Evolutionary conservation across 2,888 invertebrate genomes (phyloP).

Genomic region (Willowsia nigromaculata): DNA sequence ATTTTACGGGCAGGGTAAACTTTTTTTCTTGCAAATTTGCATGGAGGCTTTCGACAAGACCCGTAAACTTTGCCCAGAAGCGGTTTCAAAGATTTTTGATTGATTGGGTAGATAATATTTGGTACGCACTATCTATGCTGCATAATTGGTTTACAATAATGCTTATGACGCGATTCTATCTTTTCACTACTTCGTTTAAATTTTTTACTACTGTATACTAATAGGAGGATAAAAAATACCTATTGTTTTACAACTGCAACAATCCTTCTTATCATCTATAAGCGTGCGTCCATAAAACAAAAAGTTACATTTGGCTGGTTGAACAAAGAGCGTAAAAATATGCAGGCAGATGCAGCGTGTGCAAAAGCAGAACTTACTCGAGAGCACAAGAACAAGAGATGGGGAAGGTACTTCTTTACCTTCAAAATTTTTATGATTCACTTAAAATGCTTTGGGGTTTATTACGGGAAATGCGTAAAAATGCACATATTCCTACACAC

Average conservation of each 20-base stretch:
- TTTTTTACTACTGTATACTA: too few species aligned
- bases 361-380: background rate
- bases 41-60: background rate
- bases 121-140: background rate
- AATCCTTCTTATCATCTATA: background rate
- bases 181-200: constrained; percentile 10
- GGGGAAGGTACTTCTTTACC: constrained; percentile 24
- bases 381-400: background rate
- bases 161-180: background rate
- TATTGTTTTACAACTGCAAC: background rate
- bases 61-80: background rate
- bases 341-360: background rate
- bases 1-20: too few species aligned
- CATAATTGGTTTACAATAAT: background rate
- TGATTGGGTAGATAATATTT: background rate
- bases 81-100: background rate
- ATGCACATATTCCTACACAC: constrained; percentile 20
- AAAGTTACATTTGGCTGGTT: background rate
- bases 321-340: constrained; percentile 19
- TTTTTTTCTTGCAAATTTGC: too few species aligned
- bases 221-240: too few species aligned
- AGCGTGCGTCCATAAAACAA: background rate
- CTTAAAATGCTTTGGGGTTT: constrained; percentile 35
- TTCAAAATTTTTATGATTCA: constrained; percentile 24
- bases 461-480: constrained; percentile 72